These are phyloP conservation scores for Probaryconus sp. DNA, from an alignment of 1,140 invertebrate genomes.

Conservation along the genomic window DNA sequence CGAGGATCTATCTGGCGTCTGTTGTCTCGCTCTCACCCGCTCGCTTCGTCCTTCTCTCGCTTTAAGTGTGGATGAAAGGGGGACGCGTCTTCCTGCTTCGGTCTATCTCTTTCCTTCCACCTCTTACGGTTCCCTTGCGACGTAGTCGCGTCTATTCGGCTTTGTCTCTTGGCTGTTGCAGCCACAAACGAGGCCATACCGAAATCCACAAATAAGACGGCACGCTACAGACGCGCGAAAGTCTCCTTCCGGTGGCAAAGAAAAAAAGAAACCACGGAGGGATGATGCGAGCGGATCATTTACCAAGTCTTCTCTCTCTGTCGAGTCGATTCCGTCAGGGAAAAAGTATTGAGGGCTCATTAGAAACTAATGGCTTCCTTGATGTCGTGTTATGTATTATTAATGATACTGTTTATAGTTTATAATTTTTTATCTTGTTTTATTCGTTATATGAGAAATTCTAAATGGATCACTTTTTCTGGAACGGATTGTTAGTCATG, in stretches of 20 bases:
- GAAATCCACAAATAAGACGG: constrained; percentile 62
- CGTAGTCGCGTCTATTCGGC: constrained; percentile 33
- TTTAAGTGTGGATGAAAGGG: constrained; percentile 36
- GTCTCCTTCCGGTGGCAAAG: constrained; percentile 25
- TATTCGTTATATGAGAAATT: too few species aligned
- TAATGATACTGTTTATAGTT: too few species aligned
- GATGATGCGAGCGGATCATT: constrained; percentile 4
- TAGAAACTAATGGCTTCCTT: constrained; percentile 35
- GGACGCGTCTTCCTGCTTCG: constrained; percentile 28
- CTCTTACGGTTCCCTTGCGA: constrained; percentile 29
- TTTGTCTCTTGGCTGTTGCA: constrained; percentile 60
- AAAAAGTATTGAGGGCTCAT: constrained; percentile 19
- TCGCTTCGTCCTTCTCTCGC: constrained; percentile 16
- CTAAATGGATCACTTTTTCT: too few species aligned
- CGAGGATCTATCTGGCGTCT: constrained; percentile 30
- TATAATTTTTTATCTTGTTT: too few species aligned
- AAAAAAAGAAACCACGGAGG: constrained; percentile 2
- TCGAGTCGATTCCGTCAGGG: not conserved
- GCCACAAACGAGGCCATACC: constrained; percentile 63
- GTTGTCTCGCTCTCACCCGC: constrained; percentile 2
- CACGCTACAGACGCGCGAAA: constrained; percentile 30
- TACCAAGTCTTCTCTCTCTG: too few species aligned
- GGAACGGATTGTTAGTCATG: too few species aligned
- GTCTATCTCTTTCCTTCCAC: constrained; percentile 20
- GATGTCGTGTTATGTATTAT: too few species aligned